Evolutionary conservation across 1,140 invertebrate species (phyloP).

Genomic region (Euura saliciscinereae): DNA sequence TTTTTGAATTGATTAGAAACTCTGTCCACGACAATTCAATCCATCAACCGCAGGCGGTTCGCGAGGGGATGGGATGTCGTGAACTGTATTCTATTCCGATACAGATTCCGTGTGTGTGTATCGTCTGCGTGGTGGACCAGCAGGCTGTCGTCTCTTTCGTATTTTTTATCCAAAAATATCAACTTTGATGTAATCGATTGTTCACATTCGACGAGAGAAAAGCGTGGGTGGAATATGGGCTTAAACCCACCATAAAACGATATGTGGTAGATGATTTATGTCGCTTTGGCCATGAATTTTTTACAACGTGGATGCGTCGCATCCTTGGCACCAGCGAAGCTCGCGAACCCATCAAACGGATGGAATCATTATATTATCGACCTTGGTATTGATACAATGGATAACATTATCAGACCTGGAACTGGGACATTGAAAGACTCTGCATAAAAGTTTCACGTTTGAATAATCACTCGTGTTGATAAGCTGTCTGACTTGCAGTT

Average conservation of each 20-base stretch:
- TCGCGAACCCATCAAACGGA: too few species aligned
- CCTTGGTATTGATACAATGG: too few species aligned
- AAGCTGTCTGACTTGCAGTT: too few species aligned
- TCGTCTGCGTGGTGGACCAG: not conserved
- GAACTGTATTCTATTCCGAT: constrained; percentile 4
- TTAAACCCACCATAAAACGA: not conserved
- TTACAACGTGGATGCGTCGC: too few species aligned
- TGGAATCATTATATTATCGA: too few species aligned
- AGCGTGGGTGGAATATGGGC: not conserved
- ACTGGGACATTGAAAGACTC: too few species aligned
- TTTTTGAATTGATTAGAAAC: constrained; percentile 8
- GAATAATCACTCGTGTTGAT: too few species aligned
- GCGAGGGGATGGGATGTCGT: not conserved
- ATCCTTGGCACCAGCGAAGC: too few species aligned
- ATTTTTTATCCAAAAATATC: constrained; percentile 1
- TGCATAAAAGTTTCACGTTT: too few species aligned
- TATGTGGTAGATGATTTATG: too few species aligned
- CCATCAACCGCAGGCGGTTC: not conserved
- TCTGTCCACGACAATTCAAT: constrained; percentile 14
- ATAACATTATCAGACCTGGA: too few species aligned
- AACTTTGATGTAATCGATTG: not conserved
- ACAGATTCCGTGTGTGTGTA: not conserved
- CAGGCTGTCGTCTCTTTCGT: not conserved
- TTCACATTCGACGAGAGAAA: not conserved
- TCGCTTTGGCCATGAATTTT: too few species aligned